A percentile compares a stretch with the other conserved stretches of the same genome.
phyloP scores from a whole-genome alignment of 2,113 vertebrate genomes.

The Chaetodon auriga region DNA sequence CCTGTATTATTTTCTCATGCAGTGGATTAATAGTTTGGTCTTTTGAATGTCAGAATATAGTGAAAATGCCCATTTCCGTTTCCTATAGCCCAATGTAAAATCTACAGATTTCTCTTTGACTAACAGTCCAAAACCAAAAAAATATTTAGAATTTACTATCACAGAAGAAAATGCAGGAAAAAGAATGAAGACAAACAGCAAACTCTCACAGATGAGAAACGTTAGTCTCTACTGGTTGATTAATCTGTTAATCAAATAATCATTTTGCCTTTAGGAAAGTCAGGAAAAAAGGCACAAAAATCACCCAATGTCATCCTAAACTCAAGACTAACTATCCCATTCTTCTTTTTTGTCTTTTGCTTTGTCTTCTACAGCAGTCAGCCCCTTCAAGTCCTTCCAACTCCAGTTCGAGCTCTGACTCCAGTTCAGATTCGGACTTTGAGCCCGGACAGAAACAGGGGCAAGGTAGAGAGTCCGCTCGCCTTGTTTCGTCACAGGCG shows the following conservation, averaged over 20 bases:
- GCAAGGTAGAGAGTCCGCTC: conserved; percentile 88
- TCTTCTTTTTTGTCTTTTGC: neutral
- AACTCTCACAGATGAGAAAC: neutral
- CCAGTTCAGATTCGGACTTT: conserved; percentile 97
- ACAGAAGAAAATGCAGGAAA: neutral
- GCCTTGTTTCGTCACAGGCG: neutral
- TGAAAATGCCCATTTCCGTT: neutral
- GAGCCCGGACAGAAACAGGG: conserved; percentile 97
- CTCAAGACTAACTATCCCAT: neutral
- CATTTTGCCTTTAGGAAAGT: neutral
- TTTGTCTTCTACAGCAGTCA: conserved; percentile 85
- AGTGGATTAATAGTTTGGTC: neutral
- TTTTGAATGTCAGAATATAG: neutral
- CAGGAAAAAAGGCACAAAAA: neutral
- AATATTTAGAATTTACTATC: neutral
- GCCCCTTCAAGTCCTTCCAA: conserved; percentile 94
- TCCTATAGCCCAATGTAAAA: neutral
- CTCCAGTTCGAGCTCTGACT: conserved; percentile 96
- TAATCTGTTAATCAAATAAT: neutral
- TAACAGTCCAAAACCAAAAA: neutral
- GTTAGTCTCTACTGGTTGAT: neutral
- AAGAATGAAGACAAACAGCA: neutral
- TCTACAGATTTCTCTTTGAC: neutral
- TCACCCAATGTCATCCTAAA: neutral
- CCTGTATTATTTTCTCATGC: no score